These are phyloP conservation scores for Protonemura montana DNA, from an alignment of 2,888 invertebrate species.

Conservation along the genomic window DNA sequence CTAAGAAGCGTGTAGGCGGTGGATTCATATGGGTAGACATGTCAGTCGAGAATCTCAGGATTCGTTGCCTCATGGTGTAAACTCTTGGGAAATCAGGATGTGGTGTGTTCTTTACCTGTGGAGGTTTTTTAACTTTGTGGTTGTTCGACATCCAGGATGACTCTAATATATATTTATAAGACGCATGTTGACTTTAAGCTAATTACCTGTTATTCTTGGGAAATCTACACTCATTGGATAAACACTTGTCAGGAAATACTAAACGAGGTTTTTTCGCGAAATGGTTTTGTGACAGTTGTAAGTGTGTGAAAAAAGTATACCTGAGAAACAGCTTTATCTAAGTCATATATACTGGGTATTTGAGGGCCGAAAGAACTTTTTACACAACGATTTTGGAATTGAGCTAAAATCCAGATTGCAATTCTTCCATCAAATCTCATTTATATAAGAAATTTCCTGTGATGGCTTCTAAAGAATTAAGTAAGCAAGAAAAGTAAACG, in stretches of 20 bases:
- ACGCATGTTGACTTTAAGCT: background rate
- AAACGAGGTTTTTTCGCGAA: background rate
- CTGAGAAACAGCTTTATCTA: too few species aligned
- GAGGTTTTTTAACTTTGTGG: background rate
- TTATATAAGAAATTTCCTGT: too few species aligned
- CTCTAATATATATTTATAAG: slow-evolving; percentile 4
- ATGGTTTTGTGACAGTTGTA: background rate
- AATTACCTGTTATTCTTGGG: background rate
- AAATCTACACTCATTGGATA: background rate
- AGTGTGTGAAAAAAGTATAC: background rate
- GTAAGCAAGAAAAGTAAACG: too few species aligned
- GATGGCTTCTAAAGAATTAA: too few species aligned
- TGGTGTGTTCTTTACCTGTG: background rate
- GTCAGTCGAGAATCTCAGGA: background rate
- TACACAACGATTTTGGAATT: too few species aligned
- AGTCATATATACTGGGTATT: too few species aligned
- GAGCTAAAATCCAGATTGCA: too few species aligned
- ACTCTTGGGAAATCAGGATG: slow-evolving; percentile 12
- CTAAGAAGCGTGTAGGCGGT: background rate
- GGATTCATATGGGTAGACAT: background rate
- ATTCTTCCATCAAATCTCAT: too few species aligned
- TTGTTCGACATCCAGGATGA: background rate
- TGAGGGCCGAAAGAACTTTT: too few species aligned
- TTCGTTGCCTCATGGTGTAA: background rate
- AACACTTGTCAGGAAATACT: background rate